These are phyloP conservation scores for Danio tinwini DNA, from an alignment of 2,797 vertebrate species.

Conservation along the genomic window DNA sequence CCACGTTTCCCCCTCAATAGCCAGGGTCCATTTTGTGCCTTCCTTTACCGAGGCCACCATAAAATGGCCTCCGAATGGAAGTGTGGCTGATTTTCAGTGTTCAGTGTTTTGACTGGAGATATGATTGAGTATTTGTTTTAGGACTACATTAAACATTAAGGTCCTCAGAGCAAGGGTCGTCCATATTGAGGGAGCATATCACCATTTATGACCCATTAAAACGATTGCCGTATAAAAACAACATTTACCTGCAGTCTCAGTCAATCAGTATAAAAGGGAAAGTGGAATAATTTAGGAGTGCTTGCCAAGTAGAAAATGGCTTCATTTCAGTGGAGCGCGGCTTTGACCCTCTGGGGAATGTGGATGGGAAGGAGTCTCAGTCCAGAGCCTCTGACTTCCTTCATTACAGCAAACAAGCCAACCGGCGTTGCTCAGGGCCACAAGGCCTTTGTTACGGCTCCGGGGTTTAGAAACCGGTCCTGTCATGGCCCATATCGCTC, in stretches of 20 bases:
- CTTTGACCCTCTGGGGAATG: constrained; percentile 34
- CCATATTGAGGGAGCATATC: background rate
- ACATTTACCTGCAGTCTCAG: constrained; percentile 22
- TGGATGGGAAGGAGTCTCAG: constrained; percentile 28
- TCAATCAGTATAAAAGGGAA: constrained; percentile 48
- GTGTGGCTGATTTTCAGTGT: constrained; percentile 7
- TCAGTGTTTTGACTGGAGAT: constrained; percentile 15
- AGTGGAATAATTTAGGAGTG: constrained; percentile 35
- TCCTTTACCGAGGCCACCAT: constrained; percentile 32
- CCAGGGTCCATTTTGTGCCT: constrained; percentile 55
- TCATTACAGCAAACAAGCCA: constrained; percentile 41
- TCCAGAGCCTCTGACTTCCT: constrained; percentile 42
- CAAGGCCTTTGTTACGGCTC: constrained; percentile 17
- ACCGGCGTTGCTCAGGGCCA: constrained; percentile 1
- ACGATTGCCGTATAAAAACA: constrained; percentile 40
- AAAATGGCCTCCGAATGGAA: constrained; percentile 48
- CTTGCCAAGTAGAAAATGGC: constrained; percentile 28
- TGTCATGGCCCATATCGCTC: constrained; percentile 44
- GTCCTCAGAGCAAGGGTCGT: constrained; percentile 16
- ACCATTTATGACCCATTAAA: constrained; percentile 36
- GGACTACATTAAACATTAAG: constrained; percentile 7
- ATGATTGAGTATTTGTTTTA: constrained; percentile 33
- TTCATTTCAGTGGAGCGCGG: constrained; percentile 26
- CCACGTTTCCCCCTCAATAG: constrained; percentile 30
- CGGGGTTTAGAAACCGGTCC: constrained; percentile 16